Percentiles rank a stretch among this genome's conserved stretches.
Conservation (phyloP, 2,797 vertebrate species). For the Typhlichthys subterraneus region DNA sequence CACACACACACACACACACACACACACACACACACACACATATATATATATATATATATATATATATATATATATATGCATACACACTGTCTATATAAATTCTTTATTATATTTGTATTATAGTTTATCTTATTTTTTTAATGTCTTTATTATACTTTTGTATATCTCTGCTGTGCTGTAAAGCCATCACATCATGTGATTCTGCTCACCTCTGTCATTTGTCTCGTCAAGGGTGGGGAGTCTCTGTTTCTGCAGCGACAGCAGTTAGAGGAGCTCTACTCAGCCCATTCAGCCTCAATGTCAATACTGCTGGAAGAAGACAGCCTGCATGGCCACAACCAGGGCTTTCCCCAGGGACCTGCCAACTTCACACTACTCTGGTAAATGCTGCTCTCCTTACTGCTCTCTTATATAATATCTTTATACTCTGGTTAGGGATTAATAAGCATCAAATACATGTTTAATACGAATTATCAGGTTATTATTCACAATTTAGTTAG, state of each 20-base stretch:
- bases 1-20: no score
- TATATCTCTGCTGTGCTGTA: background rate
- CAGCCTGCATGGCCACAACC: slow-evolving; percentile 38
- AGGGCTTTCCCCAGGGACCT: slow-evolving; percentile 67
- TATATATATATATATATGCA: no score
- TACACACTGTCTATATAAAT: no score
- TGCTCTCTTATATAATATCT: background rate
- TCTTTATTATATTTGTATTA: no score
- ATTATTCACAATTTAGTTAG: background rate
- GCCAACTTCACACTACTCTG: slow-evolving; percentile 82
- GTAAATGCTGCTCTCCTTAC: slow-evolving; percentile 38
- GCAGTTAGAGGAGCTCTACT: slow-evolving; percentile 78
- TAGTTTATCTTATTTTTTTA: no score
- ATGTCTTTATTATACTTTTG: no score
- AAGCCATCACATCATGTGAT: background rate
- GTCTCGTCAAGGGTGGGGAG: slow-evolving; percentile 65
- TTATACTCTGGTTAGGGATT: background rate
- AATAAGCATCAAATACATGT: no score
- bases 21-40: no score
- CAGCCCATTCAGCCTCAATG: slow-evolving; percentile 70
- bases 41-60: no score
- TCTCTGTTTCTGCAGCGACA: slow-evolving; percentile 71
- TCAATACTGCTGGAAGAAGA: slow-evolving; percentile 67
- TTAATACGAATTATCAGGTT: background rate
- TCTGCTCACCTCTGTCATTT: background rate